Base-by-base conservation (phyloP, 2,797 vertebrate genomes). In the Synanceia verrucosa region DNA sequence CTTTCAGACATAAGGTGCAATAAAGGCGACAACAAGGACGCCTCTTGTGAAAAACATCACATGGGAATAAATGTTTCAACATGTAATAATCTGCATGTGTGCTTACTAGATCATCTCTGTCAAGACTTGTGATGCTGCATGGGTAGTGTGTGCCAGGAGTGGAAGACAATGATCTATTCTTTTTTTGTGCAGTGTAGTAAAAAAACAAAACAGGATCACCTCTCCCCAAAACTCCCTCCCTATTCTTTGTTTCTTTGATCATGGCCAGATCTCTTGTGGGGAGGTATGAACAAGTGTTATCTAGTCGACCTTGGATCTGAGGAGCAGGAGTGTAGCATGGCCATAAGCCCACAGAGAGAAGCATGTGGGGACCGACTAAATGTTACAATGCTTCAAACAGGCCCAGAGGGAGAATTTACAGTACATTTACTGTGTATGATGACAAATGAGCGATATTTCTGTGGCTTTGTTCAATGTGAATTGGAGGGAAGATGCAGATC, bases 261-360 rank as follows among this genome's bases (percentile, higher is more conserved):
- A 63, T 47, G 48, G 59, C 77, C 67, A 28, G 39, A 67, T 80
- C 65, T 78, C 69, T 65, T 59, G 47, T 65, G 46, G 70, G 81
- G 79, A 84, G 79, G 56, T 34, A 29, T 1, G 59, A 69, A 44
- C 37, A 47, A 57, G 44, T 18, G 39, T 79, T 87, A 92, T 91
- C 91, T 69, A 41, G 60, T 58, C 47, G 83, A 88, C 88, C 89
- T 92, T 89, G 88, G 75, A 33, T 71, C 57, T 58, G 48, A 48
- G 81, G 67, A 65, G 66, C 41, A 68, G 65, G 65, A 82, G 66
- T 59, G 80, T 70, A 84, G 69, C 69, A 26, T 23, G 53, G 82
- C 76, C 85, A 76, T 69, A 47, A 84, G 67, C 81, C 76, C 77
- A 71, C 76, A 66, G 81, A 84, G 79, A 48, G 60, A 85, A 78